Evolutionary conservation across 2,797 vertebrate species (phyloP).

Genomic region (Potorous gilbertii): DNA sequence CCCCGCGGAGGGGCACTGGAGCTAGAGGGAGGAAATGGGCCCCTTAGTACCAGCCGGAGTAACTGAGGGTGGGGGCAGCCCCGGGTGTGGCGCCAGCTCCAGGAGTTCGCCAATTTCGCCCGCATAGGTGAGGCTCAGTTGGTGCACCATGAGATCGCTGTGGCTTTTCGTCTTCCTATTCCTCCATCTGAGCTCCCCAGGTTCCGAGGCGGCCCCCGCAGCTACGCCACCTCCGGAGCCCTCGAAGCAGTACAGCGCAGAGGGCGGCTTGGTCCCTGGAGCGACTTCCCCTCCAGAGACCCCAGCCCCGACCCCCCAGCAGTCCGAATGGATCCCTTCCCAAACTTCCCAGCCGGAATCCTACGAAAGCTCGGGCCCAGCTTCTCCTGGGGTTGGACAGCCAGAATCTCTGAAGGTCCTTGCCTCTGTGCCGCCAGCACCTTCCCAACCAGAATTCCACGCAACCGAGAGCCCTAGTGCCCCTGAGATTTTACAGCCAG

Average conservation of each 20-base stretch:
- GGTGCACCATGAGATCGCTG: conserved; percentile 58
- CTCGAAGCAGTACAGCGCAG: neutral
- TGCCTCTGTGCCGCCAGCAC: conserved; percentile 19
- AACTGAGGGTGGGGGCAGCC: accelerated
- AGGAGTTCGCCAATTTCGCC: conserved; percentile 35
- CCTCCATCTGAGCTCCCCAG: conserved; percentile 19
- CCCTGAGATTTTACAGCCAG: neutral
- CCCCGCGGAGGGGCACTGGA: neutral
- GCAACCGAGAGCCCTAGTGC: neutral
- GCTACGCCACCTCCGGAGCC: neutral
- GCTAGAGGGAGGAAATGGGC: neutral
- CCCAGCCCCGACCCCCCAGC: neutral
- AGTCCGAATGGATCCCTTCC: too few species aligned
- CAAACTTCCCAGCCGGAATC: neutral
- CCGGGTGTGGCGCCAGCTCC: accelerated
- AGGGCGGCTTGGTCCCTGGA: neutral
- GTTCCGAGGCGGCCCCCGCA: neutral
- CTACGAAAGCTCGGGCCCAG: neutral
- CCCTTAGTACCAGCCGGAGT: neutral
- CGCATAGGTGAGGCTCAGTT: neutral
- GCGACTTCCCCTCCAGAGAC: neutral
- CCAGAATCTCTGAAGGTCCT: neutral
- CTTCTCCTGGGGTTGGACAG: neutral
- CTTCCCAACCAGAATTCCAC: neutral
- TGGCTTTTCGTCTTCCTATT: conserved; percentile 24